Conservation (phyloP, 1,140 invertebrate genomes). For the Thalassaphorura encarpata region DNA sequence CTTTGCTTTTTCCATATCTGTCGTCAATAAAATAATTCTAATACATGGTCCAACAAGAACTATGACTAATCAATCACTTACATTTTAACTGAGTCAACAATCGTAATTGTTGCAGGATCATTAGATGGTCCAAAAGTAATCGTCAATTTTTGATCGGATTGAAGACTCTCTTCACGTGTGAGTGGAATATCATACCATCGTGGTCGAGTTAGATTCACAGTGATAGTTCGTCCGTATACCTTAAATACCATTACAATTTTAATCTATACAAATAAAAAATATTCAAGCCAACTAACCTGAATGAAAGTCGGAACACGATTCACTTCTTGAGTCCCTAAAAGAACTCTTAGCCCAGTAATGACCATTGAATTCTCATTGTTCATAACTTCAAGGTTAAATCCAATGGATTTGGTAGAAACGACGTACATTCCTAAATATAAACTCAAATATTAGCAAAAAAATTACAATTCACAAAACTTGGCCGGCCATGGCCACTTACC, state of each 20-base stretch:
- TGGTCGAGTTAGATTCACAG: constrained; percentile 60
- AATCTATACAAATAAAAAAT: too few species aligned
- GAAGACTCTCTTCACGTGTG: constrained; percentile 84
- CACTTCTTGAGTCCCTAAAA: constrained; percentile 71
- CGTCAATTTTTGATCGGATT: constrained; percentile 81
- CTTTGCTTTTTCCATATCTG: constrained; percentile 87
- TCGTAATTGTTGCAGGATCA: constrained; percentile 76
- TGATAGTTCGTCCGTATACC: constrained; percentile 71
- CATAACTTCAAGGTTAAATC: constrained; percentile 77
- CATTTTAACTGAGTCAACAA: constrained; percentile 89
- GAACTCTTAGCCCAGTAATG: constrained; percentile 71
- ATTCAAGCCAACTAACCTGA: constrained; percentile 45
- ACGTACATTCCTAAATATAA: constrained; percentile 61
- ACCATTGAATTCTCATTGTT: constrained; percentile 81
- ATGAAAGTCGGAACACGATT: constrained; percentile 72
- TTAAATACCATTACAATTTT: constrained; percentile 36
- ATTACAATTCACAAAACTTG: constrained; percentile 31
- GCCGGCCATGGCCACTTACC: constrained; percentile 35
- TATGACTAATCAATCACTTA: constrained; percentile 35
- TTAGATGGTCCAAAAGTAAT: constrained; percentile 80
- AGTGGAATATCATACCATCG: constrained; percentile 94
- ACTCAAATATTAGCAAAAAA: background rate
- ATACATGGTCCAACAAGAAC: background rate
- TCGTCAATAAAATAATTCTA: constrained; percentile 34
- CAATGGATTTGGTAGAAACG: constrained; percentile 73